A percentile compares a stretch with the other conserved stretches of the same genome.
These are phyloP conservation scores for Clamator glandarius DNA, from an alignment of 2,797 vertebrate genomes.

Conservation along the genomic window DNA sequence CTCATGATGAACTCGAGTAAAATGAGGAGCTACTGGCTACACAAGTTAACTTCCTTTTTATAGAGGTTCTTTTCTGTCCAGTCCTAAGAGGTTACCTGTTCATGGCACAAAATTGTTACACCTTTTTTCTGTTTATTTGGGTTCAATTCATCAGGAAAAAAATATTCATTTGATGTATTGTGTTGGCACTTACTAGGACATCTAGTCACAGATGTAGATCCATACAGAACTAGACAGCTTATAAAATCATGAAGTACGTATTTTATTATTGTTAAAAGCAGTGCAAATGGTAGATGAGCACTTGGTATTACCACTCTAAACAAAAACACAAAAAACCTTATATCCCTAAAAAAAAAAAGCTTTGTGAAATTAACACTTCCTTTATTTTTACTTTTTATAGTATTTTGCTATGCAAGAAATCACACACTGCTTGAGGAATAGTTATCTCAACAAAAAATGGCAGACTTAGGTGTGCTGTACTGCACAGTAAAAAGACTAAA, in stretches of 20 bases:
- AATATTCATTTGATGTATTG: neutral
- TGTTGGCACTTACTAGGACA: neutral
- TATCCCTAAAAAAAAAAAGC: neutral
- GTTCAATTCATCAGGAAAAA: neutral
- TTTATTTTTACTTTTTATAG: neutral
- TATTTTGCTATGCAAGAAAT: neutral
- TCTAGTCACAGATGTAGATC: neutral
- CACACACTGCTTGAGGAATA: neutral
- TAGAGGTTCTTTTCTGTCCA: neutral
- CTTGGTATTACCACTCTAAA: conserved; percentile 26
- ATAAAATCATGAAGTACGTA: neutral
- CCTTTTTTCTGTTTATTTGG: neutral
- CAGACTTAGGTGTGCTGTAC: neutral
- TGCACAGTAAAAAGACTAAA: neutral
- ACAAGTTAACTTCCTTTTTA: neutral
- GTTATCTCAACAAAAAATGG: neutral
- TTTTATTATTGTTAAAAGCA: conserved; percentile 40
- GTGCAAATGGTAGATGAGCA: conserved; percentile 63
- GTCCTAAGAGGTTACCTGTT: neutral
- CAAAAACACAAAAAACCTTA: neutral
- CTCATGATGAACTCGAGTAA: neutral
- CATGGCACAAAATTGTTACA: neutral
- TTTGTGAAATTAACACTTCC: neutral
- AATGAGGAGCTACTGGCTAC: neutral
- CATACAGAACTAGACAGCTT: neutral